Conservation (phyloP, 2,888 invertebrate species). For the Ommatoiulus sabulosus region DNA sequence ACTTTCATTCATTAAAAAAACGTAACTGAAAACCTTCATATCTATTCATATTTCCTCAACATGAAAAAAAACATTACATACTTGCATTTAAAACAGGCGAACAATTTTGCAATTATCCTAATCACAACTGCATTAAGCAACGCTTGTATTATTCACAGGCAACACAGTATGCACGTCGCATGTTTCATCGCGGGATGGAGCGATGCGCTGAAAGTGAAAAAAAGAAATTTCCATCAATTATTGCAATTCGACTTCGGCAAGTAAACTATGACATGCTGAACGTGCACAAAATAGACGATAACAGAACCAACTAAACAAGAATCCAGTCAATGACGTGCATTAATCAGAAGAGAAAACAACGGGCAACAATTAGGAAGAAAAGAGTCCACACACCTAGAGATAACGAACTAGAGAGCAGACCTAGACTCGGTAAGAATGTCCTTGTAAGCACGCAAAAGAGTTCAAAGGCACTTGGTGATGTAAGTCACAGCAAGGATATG, state of each 20-base stretch:
- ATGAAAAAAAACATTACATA: background rate
- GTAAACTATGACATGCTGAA: background rate
- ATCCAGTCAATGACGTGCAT: background rate
- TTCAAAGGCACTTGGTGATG: constrained; percentile 11
- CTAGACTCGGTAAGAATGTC: constrained; percentile 31
- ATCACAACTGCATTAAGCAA: background rate
- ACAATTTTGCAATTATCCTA: background rate
- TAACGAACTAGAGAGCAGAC: constrained; percentile 16
- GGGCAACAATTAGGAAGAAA: background rate
- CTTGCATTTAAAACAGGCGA: constrained; percentile 10
- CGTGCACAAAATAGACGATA: background rate
- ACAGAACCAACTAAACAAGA: background rate
- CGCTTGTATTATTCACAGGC: constrained; percentile 46
- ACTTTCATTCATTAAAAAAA: background rate
- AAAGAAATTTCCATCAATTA: background rate
- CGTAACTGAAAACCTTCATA: background rate
- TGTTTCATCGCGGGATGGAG: background rate
- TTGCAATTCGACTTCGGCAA: background rate
- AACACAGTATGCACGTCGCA: constrained; percentile 47
- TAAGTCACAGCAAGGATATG: constrained; percentile 31
- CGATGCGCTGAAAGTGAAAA: constrained; percentile 26
- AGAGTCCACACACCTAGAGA: constrained; percentile 28
- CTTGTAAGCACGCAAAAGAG: constrained; percentile 17
- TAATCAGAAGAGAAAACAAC: background rate
- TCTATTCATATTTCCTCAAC: background rate